phyloP scores from a whole-genome alignment of 1,140 invertebrate genomes.

The Nephotettix cincticeps region DNA sequence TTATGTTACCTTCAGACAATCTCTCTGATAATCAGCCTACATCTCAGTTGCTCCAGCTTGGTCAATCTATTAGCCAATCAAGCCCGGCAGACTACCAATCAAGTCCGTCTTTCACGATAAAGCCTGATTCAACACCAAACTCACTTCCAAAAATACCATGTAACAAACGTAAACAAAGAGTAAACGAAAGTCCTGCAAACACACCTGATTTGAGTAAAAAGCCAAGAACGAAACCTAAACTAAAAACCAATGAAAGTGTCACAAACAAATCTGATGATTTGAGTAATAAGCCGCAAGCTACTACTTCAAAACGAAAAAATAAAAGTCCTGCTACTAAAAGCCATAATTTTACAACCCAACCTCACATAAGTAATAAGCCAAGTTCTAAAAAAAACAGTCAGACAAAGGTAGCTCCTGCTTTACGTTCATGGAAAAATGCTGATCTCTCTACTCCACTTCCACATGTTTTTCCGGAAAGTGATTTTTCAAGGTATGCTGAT shows the following conservation, averaged over 20 bases:
- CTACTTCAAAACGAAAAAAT: background rate
- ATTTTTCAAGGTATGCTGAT: slow-evolving; percentile 24
- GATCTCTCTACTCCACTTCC: background rate
- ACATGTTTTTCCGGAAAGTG: slow-evolving; percentile 24
- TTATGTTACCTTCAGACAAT: background rate
- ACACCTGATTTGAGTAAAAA: too few species aligned
- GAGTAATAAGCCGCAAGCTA: background rate
- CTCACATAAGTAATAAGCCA: background rate
- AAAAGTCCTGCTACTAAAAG: background rate
- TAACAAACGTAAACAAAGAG: background rate
- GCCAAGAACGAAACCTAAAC: too few species aligned
- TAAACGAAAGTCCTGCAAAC: too few species aligned
- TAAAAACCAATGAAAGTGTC: too few species aligned
- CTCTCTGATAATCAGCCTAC: background rate
- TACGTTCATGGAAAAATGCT: slow-evolving; percentile 13
- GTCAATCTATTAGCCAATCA: background rate
- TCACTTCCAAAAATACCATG: background rate
- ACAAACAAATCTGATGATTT: background rate
- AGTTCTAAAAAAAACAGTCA: background rate
- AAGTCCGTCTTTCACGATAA: background rate
- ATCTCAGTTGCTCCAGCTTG: background rate
- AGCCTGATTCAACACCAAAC: background rate
- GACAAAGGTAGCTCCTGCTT: background rate
- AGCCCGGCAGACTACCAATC: background rate
- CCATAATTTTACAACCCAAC: background rate